A percentile compares a stretch with the other conserved stretches of the same genome.
Conservation (phyloP, 2,113 vertebrate genomes). For the Diadophis punctatus region DNA sequence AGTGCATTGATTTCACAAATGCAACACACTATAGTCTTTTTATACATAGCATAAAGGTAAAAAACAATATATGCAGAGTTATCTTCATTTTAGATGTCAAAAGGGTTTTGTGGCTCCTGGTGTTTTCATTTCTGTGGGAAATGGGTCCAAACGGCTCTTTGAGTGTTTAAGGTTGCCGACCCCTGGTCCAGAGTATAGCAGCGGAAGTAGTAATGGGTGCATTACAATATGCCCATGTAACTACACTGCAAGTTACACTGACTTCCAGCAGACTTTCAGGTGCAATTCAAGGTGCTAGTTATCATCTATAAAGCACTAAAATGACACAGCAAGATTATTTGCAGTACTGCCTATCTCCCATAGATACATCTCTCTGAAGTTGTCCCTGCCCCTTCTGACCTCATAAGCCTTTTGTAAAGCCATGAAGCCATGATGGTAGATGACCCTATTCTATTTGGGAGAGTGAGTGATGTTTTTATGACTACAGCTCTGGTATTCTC, state of each 20-base stretch:
- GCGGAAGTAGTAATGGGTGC: background rate
- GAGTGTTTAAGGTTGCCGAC: too few relatives aligned
- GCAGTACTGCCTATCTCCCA: background rate
- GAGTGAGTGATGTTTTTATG: background rate
- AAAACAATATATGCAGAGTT: too few relatives aligned
- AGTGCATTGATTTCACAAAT: too few relatives aligned
- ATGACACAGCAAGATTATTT: background rate
- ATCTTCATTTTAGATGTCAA: too few relatives aligned
- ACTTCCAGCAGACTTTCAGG: background rate
- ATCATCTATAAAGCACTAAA: background rate
- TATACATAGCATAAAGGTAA: too few relatives aligned
- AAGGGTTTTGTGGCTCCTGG: too few relatives aligned
- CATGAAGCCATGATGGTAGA: background rate
- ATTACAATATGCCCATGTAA: background rate
- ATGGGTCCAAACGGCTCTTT: too few relatives aligned
- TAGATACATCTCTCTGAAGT: background rate
- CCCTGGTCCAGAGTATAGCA: background rate
- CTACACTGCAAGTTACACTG: background rate
- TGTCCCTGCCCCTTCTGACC: background rate
- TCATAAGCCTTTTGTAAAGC: background rate
- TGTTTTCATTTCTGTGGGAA: too few relatives aligned
- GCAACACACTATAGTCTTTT: too few relatives aligned
- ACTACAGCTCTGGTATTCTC: background rate
- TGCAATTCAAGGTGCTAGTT: background rate
- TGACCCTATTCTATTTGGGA: background rate